Evolutionary conservation across 1,140 invertebrate genomes (phyloP).

Genomic region (Cardiocondyla obscurior): DNA sequence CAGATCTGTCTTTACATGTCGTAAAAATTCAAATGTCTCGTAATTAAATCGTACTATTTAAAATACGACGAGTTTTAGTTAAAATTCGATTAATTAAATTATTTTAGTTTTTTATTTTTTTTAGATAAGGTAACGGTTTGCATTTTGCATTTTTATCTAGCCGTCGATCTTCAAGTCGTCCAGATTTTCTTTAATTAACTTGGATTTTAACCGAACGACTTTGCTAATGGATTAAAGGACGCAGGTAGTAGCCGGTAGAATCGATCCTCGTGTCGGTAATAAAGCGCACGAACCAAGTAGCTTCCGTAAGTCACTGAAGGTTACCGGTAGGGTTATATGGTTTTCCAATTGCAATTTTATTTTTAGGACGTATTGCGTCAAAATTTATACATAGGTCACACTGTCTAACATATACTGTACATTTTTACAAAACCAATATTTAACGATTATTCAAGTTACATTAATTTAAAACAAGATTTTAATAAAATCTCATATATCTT

Average conservation of each 20-base stretch:
- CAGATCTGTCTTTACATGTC: neutral
- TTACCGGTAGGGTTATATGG: constrained; percentile 76
- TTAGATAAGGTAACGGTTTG: neutral
- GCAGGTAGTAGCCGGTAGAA: constrained; percentile 58
- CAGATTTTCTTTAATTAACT: neutral
- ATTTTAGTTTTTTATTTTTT: neutral
- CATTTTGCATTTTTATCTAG: neutral
- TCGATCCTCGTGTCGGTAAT: constrained; percentile 81
- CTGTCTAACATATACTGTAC: neutral
- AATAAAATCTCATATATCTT: neutral
- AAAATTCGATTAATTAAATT: neutral
- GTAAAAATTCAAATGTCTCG: constrained; percentile 2
- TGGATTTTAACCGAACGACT: neutral
- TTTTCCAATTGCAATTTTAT: constrained; percentile 22
- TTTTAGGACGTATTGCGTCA: neutral
- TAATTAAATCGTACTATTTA: neutral
- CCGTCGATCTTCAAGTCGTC: neutral
- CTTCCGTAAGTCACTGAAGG: constrained; percentile 61
- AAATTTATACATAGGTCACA: neutral
- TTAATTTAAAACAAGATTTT: neutral
- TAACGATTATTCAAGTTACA: neutral
- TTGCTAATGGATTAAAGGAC: constrained; percentile 20
- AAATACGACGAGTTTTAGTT: neutral
- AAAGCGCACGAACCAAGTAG: constrained; percentile 72
- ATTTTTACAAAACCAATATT: neutral